Conservation (phyloP, 2,888 invertebrate species). For the Seira ritae region DNA sequence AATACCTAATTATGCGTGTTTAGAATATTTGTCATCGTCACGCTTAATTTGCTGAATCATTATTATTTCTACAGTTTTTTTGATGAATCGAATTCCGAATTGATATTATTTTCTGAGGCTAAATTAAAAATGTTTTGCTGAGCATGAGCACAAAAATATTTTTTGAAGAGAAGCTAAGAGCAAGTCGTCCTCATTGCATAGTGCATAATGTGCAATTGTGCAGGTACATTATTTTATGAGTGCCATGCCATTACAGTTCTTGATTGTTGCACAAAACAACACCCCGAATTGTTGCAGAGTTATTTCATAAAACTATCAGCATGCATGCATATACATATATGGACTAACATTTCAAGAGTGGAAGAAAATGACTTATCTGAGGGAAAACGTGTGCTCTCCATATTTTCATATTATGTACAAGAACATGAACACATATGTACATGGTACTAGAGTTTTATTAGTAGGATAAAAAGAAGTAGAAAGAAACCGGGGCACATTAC, state of each 20-base stretch:
- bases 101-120: too few species aligned
- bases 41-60: too few species aligned
- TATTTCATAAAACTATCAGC: not conserved
- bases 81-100: too few species aligned
- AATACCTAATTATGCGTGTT: too few species aligned
- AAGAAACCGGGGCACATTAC: constrained; percentile 60
- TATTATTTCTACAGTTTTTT: too few species aligned
- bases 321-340: not conserved
- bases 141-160: not conserved
- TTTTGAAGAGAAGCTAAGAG: not conserved
- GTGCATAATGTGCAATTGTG: too few species aligned
- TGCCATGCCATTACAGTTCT: not conserved
- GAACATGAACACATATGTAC: not conserved
- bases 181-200: not conserved
- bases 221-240: too few species aligned
- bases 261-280: constrained; percentile 1
- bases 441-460: not conserved
- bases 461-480: not conserved
- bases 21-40: too few species aligned
- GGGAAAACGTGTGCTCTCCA: not conserved
- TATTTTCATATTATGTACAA: not conserved
- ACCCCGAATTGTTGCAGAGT: constrained; percentile 3
- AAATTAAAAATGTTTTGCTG: too few species aligned
- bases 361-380: not conserved
- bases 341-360: not conserved